Evolutionary conservation across 2,888 invertebrate species (phyloP).

Genomic region (Chesias legatella): DNA sequence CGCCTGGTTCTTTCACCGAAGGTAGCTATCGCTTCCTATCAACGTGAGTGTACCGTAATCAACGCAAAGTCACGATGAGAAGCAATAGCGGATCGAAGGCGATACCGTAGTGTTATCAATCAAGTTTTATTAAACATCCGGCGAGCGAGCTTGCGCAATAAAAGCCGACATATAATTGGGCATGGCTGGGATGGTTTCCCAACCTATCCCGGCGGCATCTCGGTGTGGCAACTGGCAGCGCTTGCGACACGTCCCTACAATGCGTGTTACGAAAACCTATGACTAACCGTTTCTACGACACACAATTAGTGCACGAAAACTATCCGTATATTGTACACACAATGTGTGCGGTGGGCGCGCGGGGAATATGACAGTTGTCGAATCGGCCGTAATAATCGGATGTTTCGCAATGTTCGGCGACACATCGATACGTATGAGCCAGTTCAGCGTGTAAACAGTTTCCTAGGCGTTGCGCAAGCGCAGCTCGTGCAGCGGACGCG

Average conservation of each 20-base stretch:
- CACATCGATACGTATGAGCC: constrained; percentile 47
- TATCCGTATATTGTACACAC: constrained; percentile 39
- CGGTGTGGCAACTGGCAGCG: constrained; percentile 64
- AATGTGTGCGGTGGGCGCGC: constrained; percentile 12
- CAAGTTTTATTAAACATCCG: constrained; percentile 56
- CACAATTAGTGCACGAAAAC: constrained; percentile 51
- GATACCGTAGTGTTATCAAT: constrained; percentile 49
- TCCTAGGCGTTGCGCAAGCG: constrained; percentile 67
- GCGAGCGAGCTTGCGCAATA: constrained; percentile 54
- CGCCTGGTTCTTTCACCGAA: constrained; percentile 11
- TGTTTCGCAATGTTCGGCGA: constrained; percentile 56
- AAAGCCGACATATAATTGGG: constrained; percentile 69
- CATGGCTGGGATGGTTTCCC: constrained; percentile 77
- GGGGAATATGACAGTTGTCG: constrained; percentile 49
- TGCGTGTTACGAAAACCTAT: constrained; percentile 77
- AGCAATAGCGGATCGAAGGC: constrained; percentile 12
- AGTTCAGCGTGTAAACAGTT: constrained; percentile 46
- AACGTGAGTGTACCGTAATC: background rate
- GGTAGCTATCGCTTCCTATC: constrained; percentile 4
- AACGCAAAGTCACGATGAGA: constrained; percentile 3
- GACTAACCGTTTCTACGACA: constrained; percentile 57
- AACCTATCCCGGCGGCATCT: constrained; percentile 76
- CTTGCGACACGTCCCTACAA: constrained; percentile 77
- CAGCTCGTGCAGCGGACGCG: constrained; percentile 51
- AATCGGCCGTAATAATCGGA: constrained; percentile 48